Evolutionary conservation across 1,140 invertebrate genomes (phyloP).

Genomic region (Bradynema listronoti): DNA sequence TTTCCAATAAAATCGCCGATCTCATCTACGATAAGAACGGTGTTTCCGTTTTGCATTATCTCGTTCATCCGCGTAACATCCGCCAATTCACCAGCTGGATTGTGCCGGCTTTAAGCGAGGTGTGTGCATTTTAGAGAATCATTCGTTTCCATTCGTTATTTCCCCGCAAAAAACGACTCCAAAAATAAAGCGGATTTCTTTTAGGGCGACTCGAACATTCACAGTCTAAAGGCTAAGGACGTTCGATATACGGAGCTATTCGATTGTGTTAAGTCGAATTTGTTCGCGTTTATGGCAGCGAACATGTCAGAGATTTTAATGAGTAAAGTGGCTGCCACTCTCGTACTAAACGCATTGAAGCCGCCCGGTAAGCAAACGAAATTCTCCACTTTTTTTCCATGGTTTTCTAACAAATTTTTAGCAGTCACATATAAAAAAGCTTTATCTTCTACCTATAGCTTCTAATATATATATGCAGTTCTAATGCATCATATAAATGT

Average conservation of each 20-base stretch:
- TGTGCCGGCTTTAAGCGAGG: constrained; percentile 31
- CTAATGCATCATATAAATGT: too few relatives aligned
- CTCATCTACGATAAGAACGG: constrained; percentile 35
- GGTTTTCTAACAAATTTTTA: too few relatives aligned
- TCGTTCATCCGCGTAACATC: constrained; percentile 71
- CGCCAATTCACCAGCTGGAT: constrained; percentile 37
- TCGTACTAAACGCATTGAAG: constrained; percentile 32
- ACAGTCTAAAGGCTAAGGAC: constrained; percentile 26
- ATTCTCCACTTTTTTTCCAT: too few relatives aligned
- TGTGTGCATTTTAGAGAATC: constrained; percentile 1
- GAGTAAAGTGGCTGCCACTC: constrained; percentile 38
- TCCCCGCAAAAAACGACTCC: too few relatives aligned
- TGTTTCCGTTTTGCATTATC: constrained; percentile 68
- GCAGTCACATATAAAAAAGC: too few relatives aligned
- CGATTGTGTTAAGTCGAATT: constrained; percentile 26
- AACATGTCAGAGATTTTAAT: constrained; percentile 41
- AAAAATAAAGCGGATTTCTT: too few relatives aligned
- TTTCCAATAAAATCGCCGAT: constrained; percentile 67
- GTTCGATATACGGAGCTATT: constrained; percentile 36
- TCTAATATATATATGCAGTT: too few relatives aligned
- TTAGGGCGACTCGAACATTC: constrained; percentile 37
- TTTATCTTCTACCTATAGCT: too few relatives aligned
- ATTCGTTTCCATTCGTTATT: too few relatives aligned
- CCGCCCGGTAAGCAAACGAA: constrained; percentile 24
- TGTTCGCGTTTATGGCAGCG: constrained; percentile 36